These are phyloP conservation scores for Vireo griseus DNA, from an alignment of 2,797 vertebrate genomes.

Conservation along the genomic window DNA sequence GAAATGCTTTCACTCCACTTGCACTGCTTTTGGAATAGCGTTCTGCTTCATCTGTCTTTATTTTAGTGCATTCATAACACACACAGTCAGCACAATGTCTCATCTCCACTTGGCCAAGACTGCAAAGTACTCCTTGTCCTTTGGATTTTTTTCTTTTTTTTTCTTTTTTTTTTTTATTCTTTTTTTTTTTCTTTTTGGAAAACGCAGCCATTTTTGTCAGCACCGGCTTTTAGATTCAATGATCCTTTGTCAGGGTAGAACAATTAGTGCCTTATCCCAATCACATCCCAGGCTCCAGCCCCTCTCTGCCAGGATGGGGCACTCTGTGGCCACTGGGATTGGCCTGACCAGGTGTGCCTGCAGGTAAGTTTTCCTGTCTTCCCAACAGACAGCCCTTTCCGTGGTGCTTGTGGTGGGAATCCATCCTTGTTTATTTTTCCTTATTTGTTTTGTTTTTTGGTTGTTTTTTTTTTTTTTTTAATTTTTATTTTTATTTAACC, in stretches of 20 bases:
- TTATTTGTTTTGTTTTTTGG: accelerated
- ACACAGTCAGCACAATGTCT: constrained; percentile 83
- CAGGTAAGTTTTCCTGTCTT: constrained; percentile 46
- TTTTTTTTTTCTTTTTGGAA: neutral
- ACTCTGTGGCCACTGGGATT: neutral
- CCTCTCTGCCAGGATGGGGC: neutral
- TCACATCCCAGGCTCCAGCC: neutral
- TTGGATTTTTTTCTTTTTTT: neutral
- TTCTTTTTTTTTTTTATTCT: neutral
- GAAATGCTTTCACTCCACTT: constrained; percentile 99
- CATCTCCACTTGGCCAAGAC: constrained; percentile 71
- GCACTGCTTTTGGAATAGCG: constrained; percentile 99
- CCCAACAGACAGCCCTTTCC: neutral
- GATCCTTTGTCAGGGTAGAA: neutral
- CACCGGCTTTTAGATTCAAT: neutral
- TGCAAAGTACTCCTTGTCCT: constrained; percentile 35
- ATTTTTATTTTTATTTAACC: neutral
- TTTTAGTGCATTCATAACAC: constrained; percentile 84
- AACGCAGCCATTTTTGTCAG: constrained; percentile 72
- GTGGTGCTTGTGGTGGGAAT: neutral
- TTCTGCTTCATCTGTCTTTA: constrained; percentile 96
- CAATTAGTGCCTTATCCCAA: neutral
- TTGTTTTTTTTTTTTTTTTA: accelerated
- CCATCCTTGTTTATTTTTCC: neutral
- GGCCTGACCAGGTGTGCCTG: neutral